phyloP scores from a whole-genome alignment of 2,888 invertebrate genomes.

The Tubulanus polymorphus region DNA sequence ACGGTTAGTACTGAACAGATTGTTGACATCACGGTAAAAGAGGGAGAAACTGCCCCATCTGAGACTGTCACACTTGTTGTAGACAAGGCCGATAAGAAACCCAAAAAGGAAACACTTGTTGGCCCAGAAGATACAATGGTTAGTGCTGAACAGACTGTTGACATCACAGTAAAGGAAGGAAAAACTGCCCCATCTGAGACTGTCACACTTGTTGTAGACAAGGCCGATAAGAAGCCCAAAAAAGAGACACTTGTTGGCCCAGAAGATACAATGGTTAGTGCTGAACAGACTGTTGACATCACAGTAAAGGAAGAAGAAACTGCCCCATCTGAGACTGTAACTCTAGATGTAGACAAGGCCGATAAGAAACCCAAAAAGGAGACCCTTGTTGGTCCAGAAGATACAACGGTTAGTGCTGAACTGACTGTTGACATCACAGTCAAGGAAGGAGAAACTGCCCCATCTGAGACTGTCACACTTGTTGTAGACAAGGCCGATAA shows the following conservation, averaged over 20 bases:
- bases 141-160: not conserved
- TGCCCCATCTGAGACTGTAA: slow-evolving; percentile 6
- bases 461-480: not conserved
- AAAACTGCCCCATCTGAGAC: slow-evolving; percentile 5
- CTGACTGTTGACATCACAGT: not conserved
- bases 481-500: not conserved
- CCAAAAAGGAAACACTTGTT: not conserved
- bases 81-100: not conserved
- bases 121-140: not conserved
- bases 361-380: slow-evolving; percentile 9
- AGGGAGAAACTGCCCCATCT: not conserved
- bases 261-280: no score
- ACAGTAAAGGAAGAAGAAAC: slow-evolving; percentile 8
- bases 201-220: slow-evolving; percentile 7
- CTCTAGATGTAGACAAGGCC: slow-evolving; percentile 2
- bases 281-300: slow-evolving; percentile 3
- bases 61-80: not conserved
- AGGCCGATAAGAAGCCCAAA: slow-evolving; percentile 8
- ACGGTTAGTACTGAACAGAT: slow-evolving; percentile 9
- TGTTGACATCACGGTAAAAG: not conserved
- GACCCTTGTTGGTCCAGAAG: not conserved
- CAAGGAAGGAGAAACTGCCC: not conserved
- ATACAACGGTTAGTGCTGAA: not conserved
- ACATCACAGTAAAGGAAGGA: not conserved
- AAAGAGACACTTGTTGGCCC: slow-evolving; percentile 12